Evolutionary conservation across 2,888 invertebrate genomes (phyloP).

Genomic region (Synergus umbraculus): DNA sequence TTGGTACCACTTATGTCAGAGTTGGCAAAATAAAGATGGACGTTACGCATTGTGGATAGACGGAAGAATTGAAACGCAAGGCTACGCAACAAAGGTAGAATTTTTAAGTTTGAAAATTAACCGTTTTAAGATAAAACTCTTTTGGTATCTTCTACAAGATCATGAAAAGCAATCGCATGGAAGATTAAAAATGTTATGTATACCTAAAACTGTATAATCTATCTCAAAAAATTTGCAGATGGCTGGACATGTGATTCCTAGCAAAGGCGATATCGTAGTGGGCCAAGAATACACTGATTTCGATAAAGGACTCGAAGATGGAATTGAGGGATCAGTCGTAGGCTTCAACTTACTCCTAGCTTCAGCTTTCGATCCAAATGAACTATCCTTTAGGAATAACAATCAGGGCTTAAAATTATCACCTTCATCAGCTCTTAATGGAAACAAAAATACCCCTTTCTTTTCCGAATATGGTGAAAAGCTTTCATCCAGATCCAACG

Average conservation of each 20-base stretch:
- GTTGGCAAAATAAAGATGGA: slow-evolving; percentile 82
- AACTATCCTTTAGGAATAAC: neutral
- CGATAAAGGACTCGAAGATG: slow-evolving; percentile 82
- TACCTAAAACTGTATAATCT: too few species aligned
- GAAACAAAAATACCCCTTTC: neutral
- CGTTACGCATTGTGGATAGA: slow-evolving; percentile 83
- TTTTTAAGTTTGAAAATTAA: slow-evolving; percentile 10
- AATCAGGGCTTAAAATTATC: neutral
- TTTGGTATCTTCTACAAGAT: neutral
- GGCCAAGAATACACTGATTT: slow-evolving; percentile 85
- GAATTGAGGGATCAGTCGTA: slow-evolving; percentile 83
- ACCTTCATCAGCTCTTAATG: neutral
- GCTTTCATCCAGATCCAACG: neutral
- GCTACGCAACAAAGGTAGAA: slow-evolving; percentile 69
- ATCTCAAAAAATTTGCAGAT: slow-evolving; percentile 77
- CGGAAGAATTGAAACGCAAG: slow-evolving; percentile 78
- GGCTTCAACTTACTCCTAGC: slow-evolving; percentile 83
- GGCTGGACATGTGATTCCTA: slow-evolving; percentile 79
- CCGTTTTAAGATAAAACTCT: neutral
- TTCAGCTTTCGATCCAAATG: slow-evolving; percentile 78
- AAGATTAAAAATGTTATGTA: neutral
- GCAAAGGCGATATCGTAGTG: slow-evolving; percentile 83
- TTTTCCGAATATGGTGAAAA: neutral
- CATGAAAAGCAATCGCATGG: neutral
- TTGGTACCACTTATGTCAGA: slow-evolving; percentile 85